These are phyloP conservation scores for Saturnia pavonia DNA, from an alignment of 2,888 invertebrate species.

Conservation along the genomic window DNA sequence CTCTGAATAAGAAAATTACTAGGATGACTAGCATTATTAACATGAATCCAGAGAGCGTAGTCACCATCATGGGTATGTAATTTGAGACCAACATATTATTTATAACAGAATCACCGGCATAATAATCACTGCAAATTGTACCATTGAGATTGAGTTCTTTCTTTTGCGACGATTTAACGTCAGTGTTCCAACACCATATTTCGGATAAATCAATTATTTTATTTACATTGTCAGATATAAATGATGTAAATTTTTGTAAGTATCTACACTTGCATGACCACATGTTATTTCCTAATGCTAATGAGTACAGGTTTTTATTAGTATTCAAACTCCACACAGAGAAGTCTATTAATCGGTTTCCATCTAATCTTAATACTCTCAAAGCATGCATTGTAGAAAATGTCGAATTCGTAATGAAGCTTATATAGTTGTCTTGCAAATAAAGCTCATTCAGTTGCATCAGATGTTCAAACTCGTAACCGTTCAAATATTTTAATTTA, in stretches of 20 bases:
- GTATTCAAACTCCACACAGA: constrained; percentile 87
- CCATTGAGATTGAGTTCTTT: constrained; percentile 91
- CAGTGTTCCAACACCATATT: constrained; percentile 89
- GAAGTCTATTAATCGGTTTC: constrained; percentile 90
- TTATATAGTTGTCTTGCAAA: constrained; percentile 91
- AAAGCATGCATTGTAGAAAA: constrained; percentile 88
- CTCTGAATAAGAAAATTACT: constrained; percentile 91
- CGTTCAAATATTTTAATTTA: constrained; percentile 88
- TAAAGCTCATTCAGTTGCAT: constrained; percentile 91
- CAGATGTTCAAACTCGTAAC: constrained; percentile 92
- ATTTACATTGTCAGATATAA: constrained; percentile 89
- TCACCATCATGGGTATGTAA: constrained; percentile 91
- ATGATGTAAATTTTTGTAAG: constrained; percentile 90
- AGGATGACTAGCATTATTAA: constrained; percentile 89
- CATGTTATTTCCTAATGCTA: constrained; percentile 91
- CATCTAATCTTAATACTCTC: constrained; percentile 90
- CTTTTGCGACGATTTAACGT: constrained; percentile 85
- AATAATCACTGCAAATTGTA: constrained; percentile 93
- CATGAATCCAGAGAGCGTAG: constrained; percentile 88
- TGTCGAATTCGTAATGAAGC: constrained; percentile 89
- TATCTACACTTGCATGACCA: constrained; percentile 96
- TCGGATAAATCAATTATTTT: constrained; percentile 88
- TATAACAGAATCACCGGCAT: constrained; percentile 90
- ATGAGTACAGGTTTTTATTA: constrained; percentile 85
- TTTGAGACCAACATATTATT: constrained; percentile 91